Percentiles rank a stretch among this genome's conserved stretches.
These are phyloP conservation scores for Drosophila insularis DNA, from an alignment of 1,140 invertebrate species.

Conservation along the genomic window DNA sequence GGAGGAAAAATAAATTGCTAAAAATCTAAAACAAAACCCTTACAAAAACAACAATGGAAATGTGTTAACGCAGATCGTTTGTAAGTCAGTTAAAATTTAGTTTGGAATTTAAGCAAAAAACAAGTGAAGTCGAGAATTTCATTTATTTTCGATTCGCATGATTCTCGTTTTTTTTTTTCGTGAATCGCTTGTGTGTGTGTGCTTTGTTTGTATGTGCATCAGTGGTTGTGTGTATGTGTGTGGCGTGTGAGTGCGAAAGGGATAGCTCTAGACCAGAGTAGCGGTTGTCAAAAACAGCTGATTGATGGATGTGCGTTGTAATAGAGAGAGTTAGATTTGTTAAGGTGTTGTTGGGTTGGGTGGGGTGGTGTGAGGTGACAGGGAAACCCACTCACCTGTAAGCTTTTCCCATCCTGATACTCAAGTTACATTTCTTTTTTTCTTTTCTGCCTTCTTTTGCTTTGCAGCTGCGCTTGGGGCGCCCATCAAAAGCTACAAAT, in stretches of 20 bases:
- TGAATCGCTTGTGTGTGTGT: conserved; percentile 22
- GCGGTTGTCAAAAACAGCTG: conserved; percentile 63
- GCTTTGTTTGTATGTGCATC: conserved; percentile 34
- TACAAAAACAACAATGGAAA: conserved; percentile 40
- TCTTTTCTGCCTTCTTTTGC: not conserved
- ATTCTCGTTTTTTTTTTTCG: conserved; percentile 50
- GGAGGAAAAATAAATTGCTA: conserved; percentile 26
- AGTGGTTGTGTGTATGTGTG: conserved; percentile 37
- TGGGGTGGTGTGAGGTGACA: not conserved
- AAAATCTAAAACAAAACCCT: conserved; percentile 41
- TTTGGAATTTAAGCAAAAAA: conserved; percentile 16
- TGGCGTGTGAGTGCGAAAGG: conserved; percentile 31
- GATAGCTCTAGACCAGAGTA: conserved; percentile 36
- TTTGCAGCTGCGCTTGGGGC: conserved; percentile 40
- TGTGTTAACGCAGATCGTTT: conserved; percentile 45
- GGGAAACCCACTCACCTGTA: conserved; percentile 47
- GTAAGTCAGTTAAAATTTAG: conserved; percentile 34
- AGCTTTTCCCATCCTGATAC: conserved; percentile 33
- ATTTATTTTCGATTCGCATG: conserved; percentile 44
- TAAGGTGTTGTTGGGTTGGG: not conserved
- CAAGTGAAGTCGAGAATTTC: conserved; percentile 11
- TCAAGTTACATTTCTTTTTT: not conserved
- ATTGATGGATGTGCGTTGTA: conserved; percentile 23
- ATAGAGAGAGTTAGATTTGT: conserved; percentile 1
- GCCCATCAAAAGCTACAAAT: conserved; percentile 13